Percentiles rank a stretch among this genome's conserved stretches.
These are phyloP conservation scores for Platyscapa corneri DNA, from an alignment of 1,140 invertebrate genomes.

Conservation along the genomic window DNA sequence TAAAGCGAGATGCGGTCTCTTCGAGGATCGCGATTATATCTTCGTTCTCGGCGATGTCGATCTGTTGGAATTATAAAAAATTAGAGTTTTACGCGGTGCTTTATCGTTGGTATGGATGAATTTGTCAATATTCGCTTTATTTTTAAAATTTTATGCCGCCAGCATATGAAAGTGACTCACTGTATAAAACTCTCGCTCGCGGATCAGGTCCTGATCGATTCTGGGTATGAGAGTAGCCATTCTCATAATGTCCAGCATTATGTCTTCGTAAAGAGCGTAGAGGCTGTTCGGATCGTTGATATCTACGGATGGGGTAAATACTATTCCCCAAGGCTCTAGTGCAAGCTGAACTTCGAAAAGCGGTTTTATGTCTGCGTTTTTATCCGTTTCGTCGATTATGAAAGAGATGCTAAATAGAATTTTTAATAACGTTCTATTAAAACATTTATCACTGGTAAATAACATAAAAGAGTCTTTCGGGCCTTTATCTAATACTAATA, in stretches of 20 bases:
- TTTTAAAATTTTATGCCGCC: too few species aligned
- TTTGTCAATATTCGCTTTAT: too few species aligned
- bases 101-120: too few species aligned
- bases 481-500: too few species aligned
- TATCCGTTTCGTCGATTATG: constrained; percentile 73
- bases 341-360: constrained; percentile 80
- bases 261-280: constrained; percentile 75
- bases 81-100: neutral
- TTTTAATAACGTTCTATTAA: neutral
- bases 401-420: constrained; percentile 66
- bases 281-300: constrained; percentile 77
- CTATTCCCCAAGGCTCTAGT: constrained; percentile 78
- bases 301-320: constrained; percentile 79
- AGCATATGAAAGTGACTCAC: constrained; percentile 54
- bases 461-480: too few species aligned
- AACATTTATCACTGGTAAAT: too few species aligned
- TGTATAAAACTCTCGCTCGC: constrained; percentile 61
- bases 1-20: constrained; percentile 66
- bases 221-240: constrained; percentile 83
- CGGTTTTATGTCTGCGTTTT: constrained; percentile 64
- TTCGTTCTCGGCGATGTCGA: constrained; percentile 64
- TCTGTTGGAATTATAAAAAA: constrained; percentile 48
- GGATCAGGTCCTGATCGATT: constrained; percentile 65
- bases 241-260: constrained; percentile 79
- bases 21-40: constrained; percentile 67